Conservation (phyloP, 2,797 vertebrate genomes). For the Chloroceryle amazona region DNA sequence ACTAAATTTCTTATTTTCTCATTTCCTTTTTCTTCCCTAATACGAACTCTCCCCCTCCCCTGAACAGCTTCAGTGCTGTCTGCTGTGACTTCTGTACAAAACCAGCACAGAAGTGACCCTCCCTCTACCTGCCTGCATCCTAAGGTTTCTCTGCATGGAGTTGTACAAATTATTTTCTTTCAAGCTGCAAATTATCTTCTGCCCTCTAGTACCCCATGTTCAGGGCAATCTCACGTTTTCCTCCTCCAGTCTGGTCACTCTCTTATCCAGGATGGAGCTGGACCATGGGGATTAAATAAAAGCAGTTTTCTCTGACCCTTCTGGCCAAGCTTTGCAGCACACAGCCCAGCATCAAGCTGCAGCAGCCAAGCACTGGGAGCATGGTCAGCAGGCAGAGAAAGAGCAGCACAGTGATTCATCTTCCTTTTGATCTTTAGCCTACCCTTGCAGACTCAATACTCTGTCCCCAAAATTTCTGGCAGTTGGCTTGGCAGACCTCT, state of each 20-base stretch:
- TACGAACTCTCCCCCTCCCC: background rate
- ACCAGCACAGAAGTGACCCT: background rate
- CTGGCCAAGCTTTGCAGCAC: background rate
- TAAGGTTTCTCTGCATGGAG: background rate
- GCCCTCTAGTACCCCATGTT: background rate
- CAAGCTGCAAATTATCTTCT: background rate
- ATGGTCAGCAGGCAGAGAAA: background rate
- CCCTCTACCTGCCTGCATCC: background rate
- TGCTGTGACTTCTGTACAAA: background rate
- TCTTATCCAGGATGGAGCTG: background rate
- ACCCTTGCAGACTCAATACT: background rate
- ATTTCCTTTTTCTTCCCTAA: background rate
- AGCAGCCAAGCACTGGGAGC: background rate
- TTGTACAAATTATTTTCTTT: background rate
- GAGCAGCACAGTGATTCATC: slow-evolving; percentile 24
- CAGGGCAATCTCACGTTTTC: background rate
- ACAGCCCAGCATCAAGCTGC: background rate
- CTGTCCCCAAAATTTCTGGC: background rate
- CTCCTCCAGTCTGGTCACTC: background rate
- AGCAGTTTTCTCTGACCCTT: background rate
- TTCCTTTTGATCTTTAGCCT: slow-evolving; percentile 8
- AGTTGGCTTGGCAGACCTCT: background rate
- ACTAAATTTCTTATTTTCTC: background rate
- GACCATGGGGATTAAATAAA: background rate
- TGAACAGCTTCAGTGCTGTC: background rate